Evolutionary conservation across 2,888 invertebrate species (phyloP).

Genomic region (Aromia moschata): DNA sequence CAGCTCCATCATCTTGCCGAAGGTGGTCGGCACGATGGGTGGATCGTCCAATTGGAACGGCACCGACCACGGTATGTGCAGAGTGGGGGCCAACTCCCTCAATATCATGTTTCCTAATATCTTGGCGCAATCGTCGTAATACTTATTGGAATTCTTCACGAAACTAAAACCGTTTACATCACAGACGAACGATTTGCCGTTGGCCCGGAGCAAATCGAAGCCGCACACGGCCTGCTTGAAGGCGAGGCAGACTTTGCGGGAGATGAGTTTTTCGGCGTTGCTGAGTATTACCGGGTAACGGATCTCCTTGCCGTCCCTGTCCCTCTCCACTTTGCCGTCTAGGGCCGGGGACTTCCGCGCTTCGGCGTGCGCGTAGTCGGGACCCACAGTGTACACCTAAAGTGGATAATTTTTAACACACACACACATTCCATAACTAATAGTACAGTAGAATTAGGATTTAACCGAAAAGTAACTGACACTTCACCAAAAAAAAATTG

Average conservation of each 20-base stretch:
- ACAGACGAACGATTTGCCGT: conserved; percentile 98
- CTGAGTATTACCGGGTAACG: conserved; percentile 98
- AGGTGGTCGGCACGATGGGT: conserved; percentile 98
- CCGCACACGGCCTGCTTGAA: conserved; percentile 99
- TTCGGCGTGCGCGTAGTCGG: conserved; percentile 99
- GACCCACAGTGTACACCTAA: conserved; percentile 98
- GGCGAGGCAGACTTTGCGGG: conserved; percentile 94
- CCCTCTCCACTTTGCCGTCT: conserved; percentile 98
- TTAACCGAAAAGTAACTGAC: too few relatives aligned
- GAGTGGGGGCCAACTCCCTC: conserved; percentile 90
- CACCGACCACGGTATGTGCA: conserved; percentile 97
- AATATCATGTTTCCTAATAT: conserved; percentile 98
- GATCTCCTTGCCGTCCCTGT: conserved; percentile 97
- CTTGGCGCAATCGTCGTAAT: conserved; percentile 99
- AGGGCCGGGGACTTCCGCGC: conserved; percentile 98
- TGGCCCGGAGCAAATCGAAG: conserved; percentile 96
- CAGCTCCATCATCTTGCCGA: conserved; percentile 94
- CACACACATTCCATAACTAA: too few relatives aligned
- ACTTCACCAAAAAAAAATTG: too few relatives aligned
- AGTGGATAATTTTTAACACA: too few relatives aligned
- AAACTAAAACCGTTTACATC: conserved; percentile 99
- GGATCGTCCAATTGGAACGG: conserved; percentile 98
- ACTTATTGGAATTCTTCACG: conserved; percentile 99
- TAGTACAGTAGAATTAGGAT: too few relatives aligned
- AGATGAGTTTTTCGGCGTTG: conserved; percentile 97